Conservation (phyloP, 2,888 invertebrate species). For the Lordiphosa fenestrarum region DNA sequence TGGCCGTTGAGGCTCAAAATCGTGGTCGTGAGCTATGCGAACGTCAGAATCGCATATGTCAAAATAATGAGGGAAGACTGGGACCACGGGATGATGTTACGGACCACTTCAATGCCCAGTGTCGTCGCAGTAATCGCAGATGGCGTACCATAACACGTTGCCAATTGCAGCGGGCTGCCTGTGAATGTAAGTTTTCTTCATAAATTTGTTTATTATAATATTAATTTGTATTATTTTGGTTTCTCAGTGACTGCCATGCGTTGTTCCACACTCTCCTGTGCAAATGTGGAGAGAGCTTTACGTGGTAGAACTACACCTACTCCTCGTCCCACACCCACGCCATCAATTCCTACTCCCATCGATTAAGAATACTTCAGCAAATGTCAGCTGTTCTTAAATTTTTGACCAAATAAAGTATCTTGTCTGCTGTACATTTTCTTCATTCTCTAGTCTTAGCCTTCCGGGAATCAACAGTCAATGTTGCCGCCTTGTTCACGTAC, state of each 20-base stretch:
- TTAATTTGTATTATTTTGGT: not conserved
- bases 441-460: conserved; percentile 6
- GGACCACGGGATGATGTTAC: conserved; percentile 42
- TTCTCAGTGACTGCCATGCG: conserved; percentile 40
- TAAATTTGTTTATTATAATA: not conserved
- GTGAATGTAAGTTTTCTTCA: conserved; percentile 40
- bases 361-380: conserved; percentile 1
- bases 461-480: conserved; percentile 1
- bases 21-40: conserved; percentile 21
- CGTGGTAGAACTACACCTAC: not conserved
- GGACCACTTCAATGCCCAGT: conserved; percentile 31
- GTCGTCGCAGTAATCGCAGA: conserved; percentile 5
- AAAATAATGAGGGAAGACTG: conserved; percentile 1
- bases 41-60: conserved; percentile 18
- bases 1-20: conserved; percentile 24
- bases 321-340: not conserved
- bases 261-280: conserved; percentile 33
- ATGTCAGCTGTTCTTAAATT: conserved; percentile 9
- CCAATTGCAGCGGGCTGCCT: conserved; percentile 37
- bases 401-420: conserved; percentile 6
- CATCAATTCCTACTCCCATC: not conserved
- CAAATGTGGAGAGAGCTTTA: conserved; percentile 18
- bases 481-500: conserved; percentile 53
- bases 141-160: conserved; percentile 53
- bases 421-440: conserved; percentile 1